Conservation (phyloP, 2,113 vertebrate genomes). For the Prionailurus bengalensis region DNA sequence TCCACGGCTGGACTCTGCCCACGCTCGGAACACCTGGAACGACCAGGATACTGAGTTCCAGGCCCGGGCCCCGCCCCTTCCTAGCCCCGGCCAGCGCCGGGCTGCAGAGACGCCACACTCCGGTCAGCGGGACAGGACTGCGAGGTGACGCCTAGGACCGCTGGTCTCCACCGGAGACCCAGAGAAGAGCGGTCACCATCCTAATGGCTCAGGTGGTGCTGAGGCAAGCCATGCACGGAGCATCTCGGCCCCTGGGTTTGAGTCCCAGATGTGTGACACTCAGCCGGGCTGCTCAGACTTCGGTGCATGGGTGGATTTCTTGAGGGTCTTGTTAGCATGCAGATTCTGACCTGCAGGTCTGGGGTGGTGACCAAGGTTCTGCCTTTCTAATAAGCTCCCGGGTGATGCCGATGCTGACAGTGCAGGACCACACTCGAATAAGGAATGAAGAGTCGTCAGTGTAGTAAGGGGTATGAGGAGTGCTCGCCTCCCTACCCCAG, state of each 20-base stretch:
- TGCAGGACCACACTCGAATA: fast-evolving
- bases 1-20: not conserved
- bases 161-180: too few relatives aligned
- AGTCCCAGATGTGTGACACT: fast-evolving
- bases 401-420: fast-evolving
- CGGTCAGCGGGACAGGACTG: not conserved
- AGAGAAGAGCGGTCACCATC: not conserved
- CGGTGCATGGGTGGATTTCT: fast-evolving
- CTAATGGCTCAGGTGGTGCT: fast-evolving
- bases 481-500: not conserved
- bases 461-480: not conserved
- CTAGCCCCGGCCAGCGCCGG: too few relatives aligned
- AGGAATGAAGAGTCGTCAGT: too few relatives aligned
- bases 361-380: not conserved
- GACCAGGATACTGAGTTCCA: not conserved
- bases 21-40: not conserved
- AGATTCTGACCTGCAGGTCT: not conserved
- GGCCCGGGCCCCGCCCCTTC: not conserved
- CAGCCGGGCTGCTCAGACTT: fast-evolving
- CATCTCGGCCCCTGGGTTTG: too few relatives aligned
- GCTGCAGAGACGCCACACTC: not conserved
- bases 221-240: not conserved
- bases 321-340: not conserved
- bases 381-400: not conserved
- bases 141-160: not conserved